Percentiles rank a stretch among this genome's conserved stretches.
These are phyloP conservation scores for Petaurus breviceps DNA, from an alignment of 2,113 vertebrate genomes.

Conservation along the genomic window DNA sequence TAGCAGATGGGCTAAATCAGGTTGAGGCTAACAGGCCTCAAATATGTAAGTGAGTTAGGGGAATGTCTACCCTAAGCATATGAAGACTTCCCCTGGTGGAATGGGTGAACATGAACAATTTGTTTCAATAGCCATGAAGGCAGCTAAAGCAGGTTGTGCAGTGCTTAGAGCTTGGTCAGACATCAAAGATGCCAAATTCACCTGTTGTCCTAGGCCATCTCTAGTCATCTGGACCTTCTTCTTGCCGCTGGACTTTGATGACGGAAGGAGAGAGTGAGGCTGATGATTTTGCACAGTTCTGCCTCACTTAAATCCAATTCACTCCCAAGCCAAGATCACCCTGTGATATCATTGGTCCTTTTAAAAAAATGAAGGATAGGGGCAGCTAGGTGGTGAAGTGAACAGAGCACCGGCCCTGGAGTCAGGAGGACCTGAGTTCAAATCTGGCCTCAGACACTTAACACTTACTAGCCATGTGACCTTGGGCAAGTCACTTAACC, in stretches of 20 bases:
- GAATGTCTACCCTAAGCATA: background rate
- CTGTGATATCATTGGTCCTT: background rate
- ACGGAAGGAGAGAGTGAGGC: no score
- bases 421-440: no score
- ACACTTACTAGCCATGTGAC: no score
- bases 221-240: background rate
- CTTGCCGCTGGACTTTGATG: background rate
- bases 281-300: background rate
- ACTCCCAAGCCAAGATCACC: background rate
- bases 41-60: background rate
- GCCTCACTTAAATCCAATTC: background rate
- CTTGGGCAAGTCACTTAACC: no score
- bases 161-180: no score
- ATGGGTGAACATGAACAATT: background rate
- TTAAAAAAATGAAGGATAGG: background rate
- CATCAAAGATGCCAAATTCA: no score
- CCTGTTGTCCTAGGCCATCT: background rate
- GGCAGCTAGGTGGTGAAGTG: no score
- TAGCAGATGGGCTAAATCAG: no score
- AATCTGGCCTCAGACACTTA: no score
- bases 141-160: background rate
- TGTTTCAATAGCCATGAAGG: background rate
- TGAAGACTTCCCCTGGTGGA: background rate
- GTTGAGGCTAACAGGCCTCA: no score
- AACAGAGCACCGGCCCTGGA: no score